phyloP scores from a whole-genome alignment of 1,140 invertebrate genomes.

The Drosophila chauvacae region DNA sequence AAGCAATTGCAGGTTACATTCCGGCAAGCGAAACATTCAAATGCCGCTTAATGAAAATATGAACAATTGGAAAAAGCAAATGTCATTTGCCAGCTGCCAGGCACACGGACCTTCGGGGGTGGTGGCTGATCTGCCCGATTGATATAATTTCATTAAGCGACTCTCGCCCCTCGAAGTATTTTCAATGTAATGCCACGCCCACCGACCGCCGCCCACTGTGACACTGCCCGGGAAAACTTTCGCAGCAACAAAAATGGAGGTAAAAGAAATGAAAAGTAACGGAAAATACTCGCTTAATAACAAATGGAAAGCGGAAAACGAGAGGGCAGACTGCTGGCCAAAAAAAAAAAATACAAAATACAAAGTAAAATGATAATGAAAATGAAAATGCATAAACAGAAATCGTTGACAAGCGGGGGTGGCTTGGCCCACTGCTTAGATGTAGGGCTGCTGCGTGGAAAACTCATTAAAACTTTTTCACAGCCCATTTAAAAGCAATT shows the following conservation, averaged over 20 bases:
- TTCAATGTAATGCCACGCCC: conserved; percentile 58
- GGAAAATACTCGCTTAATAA: conserved; percentile 61
- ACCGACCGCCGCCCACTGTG: conserved; percentile 14
- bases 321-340: conserved; percentile 19
- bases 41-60: conserved; percentile 71
- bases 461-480: conserved; percentile 84
- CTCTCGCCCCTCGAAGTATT: conserved; percentile 12
- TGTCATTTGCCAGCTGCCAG: conserved; percentile 76
- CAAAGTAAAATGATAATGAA: conserved; percentile 70
- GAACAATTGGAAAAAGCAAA: conserved; percentile 69
- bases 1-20: conserved; percentile 51
- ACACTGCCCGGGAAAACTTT: conserved; percentile 25
- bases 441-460: conserved; percentile 54
- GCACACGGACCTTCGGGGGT: conserved; percentile 29
- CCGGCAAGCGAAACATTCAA: conserved; percentile 51
- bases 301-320: conserved; percentile 63
- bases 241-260: conserved; percentile 10
- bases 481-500: conserved; percentile 84
- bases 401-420: conserved; percentile 16
- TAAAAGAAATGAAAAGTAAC: conserved; percentile 43
- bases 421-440: conserved; percentile 34
- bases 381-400: conserved; percentile 78
- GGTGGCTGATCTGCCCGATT: conserved; percentile 64
- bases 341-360: conserved; percentile 17
- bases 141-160: conserved; percentile 79